phyloP scores from a whole-genome alignment of 2,888 invertebrate species.

The Eristalinus sepulchralis region DNA sequence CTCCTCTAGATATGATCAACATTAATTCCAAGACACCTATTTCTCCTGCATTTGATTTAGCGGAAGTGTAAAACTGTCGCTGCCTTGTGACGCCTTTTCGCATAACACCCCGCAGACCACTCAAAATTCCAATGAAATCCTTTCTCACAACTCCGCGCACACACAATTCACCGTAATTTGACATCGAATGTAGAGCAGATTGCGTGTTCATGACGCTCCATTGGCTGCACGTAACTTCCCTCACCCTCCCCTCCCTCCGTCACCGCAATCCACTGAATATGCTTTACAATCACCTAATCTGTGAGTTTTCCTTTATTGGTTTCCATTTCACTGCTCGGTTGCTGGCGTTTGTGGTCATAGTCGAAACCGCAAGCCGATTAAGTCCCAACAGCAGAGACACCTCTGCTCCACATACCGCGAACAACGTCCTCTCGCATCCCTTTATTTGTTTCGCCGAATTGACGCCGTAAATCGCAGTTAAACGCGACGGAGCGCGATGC shows the following conservation, averaged over 20 bases:
- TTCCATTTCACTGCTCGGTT: conserved; percentile 44
- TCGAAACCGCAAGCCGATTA: conserved; percentile 29
- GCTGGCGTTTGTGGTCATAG: conserved; percentile 42
- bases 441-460: conserved; percentile 35
- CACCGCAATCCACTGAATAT: not conserved
- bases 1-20: too few species aligned
- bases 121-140: conserved; percentile 40
- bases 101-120: too few species aligned
- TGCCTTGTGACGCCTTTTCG: too few species aligned
- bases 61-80: too few species aligned
- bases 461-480: conserved; percentile 17
- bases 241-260: not conserved
- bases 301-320: conserved; percentile 30
- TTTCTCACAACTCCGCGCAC: conserved; percentile 25
- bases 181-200: conserved; percentile 43
- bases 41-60: too few species aligned
- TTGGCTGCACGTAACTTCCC: conserved; percentile 43
- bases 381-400: conserved; percentile 23
- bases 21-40: too few species aligned
- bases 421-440: conserved; percentile 37
- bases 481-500: conserved; percentile 5
- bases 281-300: conserved; percentile 28
- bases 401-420: conserved; percentile 5
- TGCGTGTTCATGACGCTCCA: conserved; percentile 62
- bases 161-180: conserved; percentile 56